phyloP scores from a whole-genome alignment of 2,888 invertebrate genomes.

The Pyrrhia umbra region DNA sequence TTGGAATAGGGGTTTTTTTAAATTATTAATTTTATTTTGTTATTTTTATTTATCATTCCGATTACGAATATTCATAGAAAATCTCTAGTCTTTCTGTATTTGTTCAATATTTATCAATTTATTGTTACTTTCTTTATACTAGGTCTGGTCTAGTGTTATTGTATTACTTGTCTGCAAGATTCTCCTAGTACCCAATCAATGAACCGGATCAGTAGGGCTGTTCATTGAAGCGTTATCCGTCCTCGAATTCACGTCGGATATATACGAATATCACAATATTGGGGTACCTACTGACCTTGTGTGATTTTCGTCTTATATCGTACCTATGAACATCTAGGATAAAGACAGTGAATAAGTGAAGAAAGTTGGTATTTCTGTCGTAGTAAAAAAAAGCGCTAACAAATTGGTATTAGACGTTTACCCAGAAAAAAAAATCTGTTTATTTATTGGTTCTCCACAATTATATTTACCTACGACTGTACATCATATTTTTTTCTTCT shows the following conservation, averaged over 20 bases:
- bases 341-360: background rate
- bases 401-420: no score
- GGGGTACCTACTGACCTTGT: slow-evolving; percentile 19
- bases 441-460: no score
- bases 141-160: background rate
- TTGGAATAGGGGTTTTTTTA: no score
- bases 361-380: background rate
- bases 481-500: no score
- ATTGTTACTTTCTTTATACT: background rate
- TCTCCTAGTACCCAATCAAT: slow-evolving; percentile 21
- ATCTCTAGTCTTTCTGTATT: background rate
- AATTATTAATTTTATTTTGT: no score
- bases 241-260: slow-evolving; percentile 11
- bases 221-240: slow-evolving; percentile 47
- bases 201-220: slow-evolving; percentile 28
- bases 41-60: no score
- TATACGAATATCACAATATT: slow-evolving; percentile 31
- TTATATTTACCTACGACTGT: no score
- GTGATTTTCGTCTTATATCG: background rate
- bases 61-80: no score
- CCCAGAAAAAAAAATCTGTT: no score
- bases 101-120: background rate
- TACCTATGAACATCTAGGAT: background rate
- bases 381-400: no score
- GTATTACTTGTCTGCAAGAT: slow-evolving; percentile 4